Base-by-base conservation (phyloP, 2,888 invertebrate genomes). In the Chelonus formosanus region DNA sequence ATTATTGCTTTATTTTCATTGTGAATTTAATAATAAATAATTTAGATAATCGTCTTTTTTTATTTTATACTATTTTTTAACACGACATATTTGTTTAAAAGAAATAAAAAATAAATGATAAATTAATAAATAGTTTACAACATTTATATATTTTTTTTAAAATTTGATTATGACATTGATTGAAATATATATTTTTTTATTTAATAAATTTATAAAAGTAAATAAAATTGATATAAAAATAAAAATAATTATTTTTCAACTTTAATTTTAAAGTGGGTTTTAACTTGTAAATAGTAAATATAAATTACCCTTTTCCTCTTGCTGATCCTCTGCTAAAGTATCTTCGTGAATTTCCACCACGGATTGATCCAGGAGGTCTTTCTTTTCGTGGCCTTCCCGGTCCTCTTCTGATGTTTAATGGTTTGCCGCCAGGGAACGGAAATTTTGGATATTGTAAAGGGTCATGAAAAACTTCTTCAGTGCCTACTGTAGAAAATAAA, bases 331-430 rank as follows among this genome's bases (percentile, higher is more conserved):
- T 77, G 56, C 82, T 80, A 63, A 82, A 80, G 55, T 81, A 75
- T 76, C 81, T 78, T n/a, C 82, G 77, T 20, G 75, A 70, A 35
- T 67, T 70, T 50, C 78, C 73, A 65, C 82, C 80, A 66, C 84
- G 77, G 10, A 80, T 75, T 5, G 53, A 45, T 62, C 81, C 80
- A 67, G 76, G 78, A 64, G 83, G 82, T 67, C 90, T 90, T 83
- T 93, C 93, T 78, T 93, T 92, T 70, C 93, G 87, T 7, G 94
- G 93, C 76, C 94, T 87, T 8, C 94, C 93, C 20, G 93, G 91
- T 57, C 93, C 93, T 71, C 93, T 87, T 72, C 90, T 88, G 61
- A 90, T 89, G 64, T 88, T 85, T 60, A 88, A 79, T 57, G 89
- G 88, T 79, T 89, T 89, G 43, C 89, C 88, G 67, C 86, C 85